A percentile compares a stretch with the other conserved stretches of the same genome.
Evolutionary conservation across 2,113 vertebrate genomes (phyloP).

Genomic region (Formicarius rufipectus): DNA sequence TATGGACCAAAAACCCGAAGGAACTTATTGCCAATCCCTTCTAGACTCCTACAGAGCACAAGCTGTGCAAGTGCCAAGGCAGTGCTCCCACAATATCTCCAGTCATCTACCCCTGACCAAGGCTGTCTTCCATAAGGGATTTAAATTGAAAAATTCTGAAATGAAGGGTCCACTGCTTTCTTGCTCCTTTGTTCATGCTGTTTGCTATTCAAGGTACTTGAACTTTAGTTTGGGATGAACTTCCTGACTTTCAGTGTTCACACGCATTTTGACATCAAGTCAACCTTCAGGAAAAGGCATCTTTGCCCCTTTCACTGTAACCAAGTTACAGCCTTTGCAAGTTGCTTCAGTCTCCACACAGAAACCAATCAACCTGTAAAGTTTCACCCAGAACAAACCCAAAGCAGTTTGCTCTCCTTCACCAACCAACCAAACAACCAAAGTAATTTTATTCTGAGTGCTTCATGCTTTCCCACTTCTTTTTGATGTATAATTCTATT

Average conservation of each 20-base stretch:
- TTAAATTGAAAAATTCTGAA: neutral
- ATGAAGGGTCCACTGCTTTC: neutral
- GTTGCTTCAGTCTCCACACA: neutral
- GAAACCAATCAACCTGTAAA: neutral
- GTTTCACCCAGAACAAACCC: neutral
- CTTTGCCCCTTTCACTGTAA: neutral
- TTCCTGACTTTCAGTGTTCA: neutral
- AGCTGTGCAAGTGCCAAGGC: neutral
- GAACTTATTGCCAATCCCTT: neutral
- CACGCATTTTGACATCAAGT: accelerated
- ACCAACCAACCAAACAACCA: neutral
- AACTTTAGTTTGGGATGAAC: neutral
- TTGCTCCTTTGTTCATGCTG: neutral
- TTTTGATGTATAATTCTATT: neutral
- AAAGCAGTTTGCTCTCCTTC: neutral
- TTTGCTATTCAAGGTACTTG: neutral
- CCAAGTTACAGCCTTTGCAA: neutral
- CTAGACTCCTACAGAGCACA: neutral
- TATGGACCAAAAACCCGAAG: neutral
- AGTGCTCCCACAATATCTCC: accelerated
- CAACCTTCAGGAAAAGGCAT: neutral
- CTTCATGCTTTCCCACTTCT: neutral
- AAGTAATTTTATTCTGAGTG: neutral
- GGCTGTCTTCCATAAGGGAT: neutral
- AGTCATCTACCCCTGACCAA: neutral